A percentile compares a stretch with the other conserved stretches of the same genome.
Evolutionary conservation across 2,888 invertebrate genomes (phyloP).

Genomic region (Sabatieria punctata): DNA sequence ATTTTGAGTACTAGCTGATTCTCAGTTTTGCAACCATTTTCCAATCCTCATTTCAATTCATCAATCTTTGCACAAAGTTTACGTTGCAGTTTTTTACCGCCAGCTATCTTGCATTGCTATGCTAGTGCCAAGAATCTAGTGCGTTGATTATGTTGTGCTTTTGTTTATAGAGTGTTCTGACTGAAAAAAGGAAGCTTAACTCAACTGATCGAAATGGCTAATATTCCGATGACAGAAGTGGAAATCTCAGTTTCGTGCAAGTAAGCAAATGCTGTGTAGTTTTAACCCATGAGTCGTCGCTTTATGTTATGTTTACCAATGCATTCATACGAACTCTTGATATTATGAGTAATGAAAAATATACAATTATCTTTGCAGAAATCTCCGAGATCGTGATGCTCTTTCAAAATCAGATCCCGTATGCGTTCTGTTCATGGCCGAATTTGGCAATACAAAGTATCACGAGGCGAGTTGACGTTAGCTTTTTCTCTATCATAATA

Average conservation of each 20-base stretch:
- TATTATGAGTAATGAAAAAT: neutral
- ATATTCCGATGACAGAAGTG: slow-evolving; percentile 1
- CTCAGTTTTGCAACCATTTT: too few species aligned
- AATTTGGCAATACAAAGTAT: neutral
- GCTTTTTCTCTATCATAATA: neutral
- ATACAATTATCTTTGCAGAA: slow-evolving; percentile 2
- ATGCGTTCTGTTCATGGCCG: slow-evolving; percentile 32
- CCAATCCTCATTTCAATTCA: too few species aligned
- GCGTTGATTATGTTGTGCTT: too few species aligned
- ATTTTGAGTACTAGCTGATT: too few species aligned
- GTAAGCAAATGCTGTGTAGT: neutral
- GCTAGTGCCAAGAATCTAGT: too few species aligned
- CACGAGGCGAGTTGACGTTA: neutral
- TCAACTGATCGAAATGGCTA: too few species aligned
- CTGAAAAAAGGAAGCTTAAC: too few species aligned
- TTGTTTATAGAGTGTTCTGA: too few species aligned
- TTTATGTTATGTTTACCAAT: neutral
- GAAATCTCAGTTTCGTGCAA: slow-evolving; percentile 2
- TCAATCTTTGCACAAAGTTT: too few species aligned
- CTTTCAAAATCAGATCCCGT: slow-evolving; percentile 44
- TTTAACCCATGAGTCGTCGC: neutral
- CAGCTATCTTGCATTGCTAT: too few species aligned
- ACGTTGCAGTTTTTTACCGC: too few species aligned
- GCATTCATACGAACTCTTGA: too few species aligned
- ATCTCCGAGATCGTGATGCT: slow-evolving; percentile 29